phyloP scores from a whole-genome alignment of 2,113 vertebrate species.

The Irena cyanogastra region DNA sequence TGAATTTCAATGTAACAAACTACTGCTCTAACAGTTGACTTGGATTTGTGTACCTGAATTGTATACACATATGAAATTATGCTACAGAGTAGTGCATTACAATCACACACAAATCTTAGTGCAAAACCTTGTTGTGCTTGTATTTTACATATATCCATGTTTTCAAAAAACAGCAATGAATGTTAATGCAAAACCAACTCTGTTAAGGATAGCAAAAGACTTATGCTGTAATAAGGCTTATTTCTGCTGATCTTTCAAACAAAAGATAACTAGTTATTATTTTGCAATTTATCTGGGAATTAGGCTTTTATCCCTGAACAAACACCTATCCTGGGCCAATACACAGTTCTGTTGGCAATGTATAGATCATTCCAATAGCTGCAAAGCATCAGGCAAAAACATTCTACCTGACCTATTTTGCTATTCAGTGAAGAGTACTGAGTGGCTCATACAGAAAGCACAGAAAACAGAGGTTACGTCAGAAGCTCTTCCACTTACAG shows the following conservation, averaged over 20 bases:
- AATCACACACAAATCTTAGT: slow-evolving; percentile 69
- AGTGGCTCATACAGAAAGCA: slow-evolving; percentile 32
- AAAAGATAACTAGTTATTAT: slow-evolving; percentile 38
- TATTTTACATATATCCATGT: slow-evolving; percentile 55
- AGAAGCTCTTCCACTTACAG: slow-evolving; percentile 31
- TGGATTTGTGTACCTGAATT: slow-evolving; percentile 65
- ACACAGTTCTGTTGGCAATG: slow-evolving; percentile 11
- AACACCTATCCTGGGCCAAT: not conserved
- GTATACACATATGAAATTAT: slow-evolving; percentile 68
- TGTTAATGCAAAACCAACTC: slow-evolving; percentile 51
- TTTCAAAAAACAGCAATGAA: slow-evolving; percentile 50
- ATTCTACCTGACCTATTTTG: slow-evolving; percentile 37
- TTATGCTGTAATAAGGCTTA: slow-evolving; percentile 47
- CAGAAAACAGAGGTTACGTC: slow-evolving; percentile 3
- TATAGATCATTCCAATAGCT: slow-evolving; percentile 38
- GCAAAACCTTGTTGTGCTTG: slow-evolving; percentile 76
- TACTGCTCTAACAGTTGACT: slow-evolving; percentile 59
- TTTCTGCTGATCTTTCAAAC: slow-evolving; percentile 47
- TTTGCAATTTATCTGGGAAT: slow-evolving; percentile 26
- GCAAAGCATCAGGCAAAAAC: slow-evolving; percentile 62
- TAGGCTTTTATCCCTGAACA: slow-evolving; percentile 45
- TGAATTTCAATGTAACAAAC: slow-evolving; percentile 74
- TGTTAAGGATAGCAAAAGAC: slow-evolving; percentile 56
- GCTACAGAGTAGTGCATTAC: slow-evolving; percentile 75
- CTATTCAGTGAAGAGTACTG: slow-evolving; percentile 41